phyloP scores from a whole-genome alignment of 2,888 invertebrate species.

The Biston betularia region DNA sequence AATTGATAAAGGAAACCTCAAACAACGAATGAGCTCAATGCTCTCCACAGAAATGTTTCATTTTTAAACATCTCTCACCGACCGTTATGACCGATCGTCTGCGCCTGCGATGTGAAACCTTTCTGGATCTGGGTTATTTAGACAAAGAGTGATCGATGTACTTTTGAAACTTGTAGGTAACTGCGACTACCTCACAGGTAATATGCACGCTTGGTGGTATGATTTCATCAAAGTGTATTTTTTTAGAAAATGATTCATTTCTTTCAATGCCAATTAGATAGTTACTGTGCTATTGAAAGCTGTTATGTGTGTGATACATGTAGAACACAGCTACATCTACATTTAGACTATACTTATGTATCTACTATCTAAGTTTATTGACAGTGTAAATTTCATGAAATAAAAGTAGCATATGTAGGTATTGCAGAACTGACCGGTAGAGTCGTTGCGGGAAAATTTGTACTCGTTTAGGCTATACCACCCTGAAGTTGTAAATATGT shows the following conservation, averaged over 20 bases:
- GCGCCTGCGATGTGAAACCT: conserved; percentile 43
- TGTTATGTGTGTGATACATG: background rate
- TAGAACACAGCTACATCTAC: background rate
- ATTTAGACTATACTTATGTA: background rate
- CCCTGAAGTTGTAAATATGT: no score
- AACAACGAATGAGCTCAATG: conserved; percentile 85
- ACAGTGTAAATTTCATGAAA: no score
- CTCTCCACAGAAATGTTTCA: conserved; percentile 85
- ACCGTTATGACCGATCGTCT: conserved; percentile 79
- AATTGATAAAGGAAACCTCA: conserved; percentile 86
- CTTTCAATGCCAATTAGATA: conserved; percentile 16
- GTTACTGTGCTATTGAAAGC: conserved; percentile 1
- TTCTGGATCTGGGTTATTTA: conserved; percentile 52
- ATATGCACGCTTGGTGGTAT: conserved; percentile 7
- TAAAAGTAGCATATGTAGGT: no score
- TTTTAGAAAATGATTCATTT: conserved; percentile 26
- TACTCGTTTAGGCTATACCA: no score
- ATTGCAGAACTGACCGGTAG: no score
- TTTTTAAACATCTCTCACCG: conserved; percentile 79
- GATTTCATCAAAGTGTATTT: conserved; percentile 20
- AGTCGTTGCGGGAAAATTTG: no score
- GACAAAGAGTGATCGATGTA: conserved; percentile 35
- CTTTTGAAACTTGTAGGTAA: conserved; percentile 1
- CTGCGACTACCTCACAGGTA: background rate
- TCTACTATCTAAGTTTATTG: background rate